Evolutionary conservation across 2,113 vertebrate genomes (phyloP).

Genomic region (Rhinogobius similis): DNA sequence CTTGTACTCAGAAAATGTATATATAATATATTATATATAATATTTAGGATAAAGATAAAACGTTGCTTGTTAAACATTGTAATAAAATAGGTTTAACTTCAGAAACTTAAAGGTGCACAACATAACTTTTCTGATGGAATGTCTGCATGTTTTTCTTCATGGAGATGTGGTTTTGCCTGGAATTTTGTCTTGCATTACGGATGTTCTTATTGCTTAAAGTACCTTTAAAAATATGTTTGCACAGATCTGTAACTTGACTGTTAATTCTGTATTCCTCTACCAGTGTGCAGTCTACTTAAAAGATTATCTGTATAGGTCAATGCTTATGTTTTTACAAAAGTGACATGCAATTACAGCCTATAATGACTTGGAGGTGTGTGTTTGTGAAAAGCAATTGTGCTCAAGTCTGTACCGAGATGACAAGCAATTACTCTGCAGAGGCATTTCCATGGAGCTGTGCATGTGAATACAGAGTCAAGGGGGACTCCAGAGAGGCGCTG

Average conservation of each 20-base stretch:
- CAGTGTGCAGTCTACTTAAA: neutral
- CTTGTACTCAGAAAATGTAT: too few relatives aligned
- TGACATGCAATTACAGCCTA: neutral
- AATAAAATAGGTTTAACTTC: too few relatives aligned
- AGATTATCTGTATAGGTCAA: neutral
- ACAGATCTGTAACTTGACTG: neutral
- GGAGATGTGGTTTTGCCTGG: too few relatives aligned
- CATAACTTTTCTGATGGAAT: too few relatives aligned
- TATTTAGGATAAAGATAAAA: too few relatives aligned
- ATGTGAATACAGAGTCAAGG: neutral
- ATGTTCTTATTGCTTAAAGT: too few relatives aligned
- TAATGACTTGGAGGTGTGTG: neutral
- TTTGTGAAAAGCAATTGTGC: slow-evolving; percentile 2
- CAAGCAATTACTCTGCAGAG: slow-evolving; percentile 5
- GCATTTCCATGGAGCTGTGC: neutral
- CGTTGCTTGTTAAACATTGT: too few relatives aligned
- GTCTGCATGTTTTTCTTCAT: too few relatives aligned
- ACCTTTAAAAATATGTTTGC: too few relatives aligned
- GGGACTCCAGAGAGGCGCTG: neutral
- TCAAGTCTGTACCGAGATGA: slow-evolving; percentile 4
- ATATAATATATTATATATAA: too few relatives aligned
- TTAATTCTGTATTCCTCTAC: neutral
- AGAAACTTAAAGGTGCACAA: too few relatives aligned
- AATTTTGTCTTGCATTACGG: too few relatives aligned
- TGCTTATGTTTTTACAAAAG: neutral